phyloP scores from a whole-genome alignment of 2,113 vertebrate species.

The Gadus chalcogrammus region DNA sequence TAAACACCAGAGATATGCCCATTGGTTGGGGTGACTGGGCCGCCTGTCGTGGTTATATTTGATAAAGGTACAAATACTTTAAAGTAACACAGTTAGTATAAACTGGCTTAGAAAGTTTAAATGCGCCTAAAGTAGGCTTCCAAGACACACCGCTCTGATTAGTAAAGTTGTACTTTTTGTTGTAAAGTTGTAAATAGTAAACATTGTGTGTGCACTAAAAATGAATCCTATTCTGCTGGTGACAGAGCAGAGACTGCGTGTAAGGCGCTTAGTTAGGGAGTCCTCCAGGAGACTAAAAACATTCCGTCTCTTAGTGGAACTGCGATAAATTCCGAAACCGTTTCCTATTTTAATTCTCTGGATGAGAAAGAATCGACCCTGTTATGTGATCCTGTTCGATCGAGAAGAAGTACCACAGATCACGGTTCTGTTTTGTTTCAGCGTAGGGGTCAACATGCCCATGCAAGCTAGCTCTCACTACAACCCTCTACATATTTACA shows the following conservation, averaged over 20 bases:
- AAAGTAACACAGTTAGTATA: too few species aligned
- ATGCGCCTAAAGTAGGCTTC: neutral
- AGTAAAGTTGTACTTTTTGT: too few species aligned
- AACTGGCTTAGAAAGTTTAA: neutral
- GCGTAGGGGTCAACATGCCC: neutral
- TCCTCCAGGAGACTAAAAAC: neutral
- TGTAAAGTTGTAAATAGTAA: too few species aligned
- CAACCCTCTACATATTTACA: conserved; percentile 13
- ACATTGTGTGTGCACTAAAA: neutral
- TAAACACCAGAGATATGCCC: neutral
- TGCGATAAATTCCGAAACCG: neutral
- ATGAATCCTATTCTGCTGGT: neutral
- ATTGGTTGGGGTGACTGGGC: neutral
- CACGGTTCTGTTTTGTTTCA: neutral
- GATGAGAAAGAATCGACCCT: neutral
- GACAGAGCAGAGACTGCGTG: neutral
- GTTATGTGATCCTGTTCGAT: neutral
- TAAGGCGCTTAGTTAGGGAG: conserved; percentile 1
- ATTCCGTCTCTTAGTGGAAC: neutral
- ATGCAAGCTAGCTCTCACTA: neutral
- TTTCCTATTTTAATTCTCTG: neutral
- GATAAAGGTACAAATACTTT: neutral
- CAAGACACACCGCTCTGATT: too few species aligned
- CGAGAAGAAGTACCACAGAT: neutral
- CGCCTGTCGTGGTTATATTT: neutral